Evolutionary conservation across 1,140 invertebrate species (phyloP).

Genomic region (Ladona fulva): DNA sequence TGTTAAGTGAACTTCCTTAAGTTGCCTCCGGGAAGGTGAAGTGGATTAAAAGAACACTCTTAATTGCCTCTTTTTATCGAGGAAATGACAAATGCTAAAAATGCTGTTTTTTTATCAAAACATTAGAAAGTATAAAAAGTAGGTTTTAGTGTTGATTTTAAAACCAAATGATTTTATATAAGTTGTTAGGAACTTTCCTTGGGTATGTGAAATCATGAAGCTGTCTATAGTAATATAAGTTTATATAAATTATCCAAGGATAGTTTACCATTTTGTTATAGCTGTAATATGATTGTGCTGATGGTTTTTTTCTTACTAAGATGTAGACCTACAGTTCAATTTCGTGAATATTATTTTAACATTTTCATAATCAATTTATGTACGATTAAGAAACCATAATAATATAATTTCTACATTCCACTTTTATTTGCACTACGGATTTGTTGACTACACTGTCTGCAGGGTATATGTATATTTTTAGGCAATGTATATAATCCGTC

Average conservation of each 20-base stretch:
- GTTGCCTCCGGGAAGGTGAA: background rate
- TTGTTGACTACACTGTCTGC: background rate
- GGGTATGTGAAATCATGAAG: background rate
- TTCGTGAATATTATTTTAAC: background rate
- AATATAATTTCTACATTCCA: slow-evolving; percentile 7
- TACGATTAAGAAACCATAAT: background rate
- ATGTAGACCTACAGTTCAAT: background rate
- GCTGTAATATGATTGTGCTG: background rate
- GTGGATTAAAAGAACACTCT: background rate
- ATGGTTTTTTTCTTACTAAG: background rate
- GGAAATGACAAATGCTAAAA: background rate
- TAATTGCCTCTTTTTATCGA: background rate
- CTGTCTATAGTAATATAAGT: too few species aligned
- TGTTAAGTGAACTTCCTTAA: background rate
- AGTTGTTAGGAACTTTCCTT: background rate
- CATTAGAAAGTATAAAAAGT: background rate
- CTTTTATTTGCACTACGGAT: background rate
- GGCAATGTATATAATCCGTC: slow-evolving; percentile 4
- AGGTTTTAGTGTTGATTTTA: slow-evolving; percentile 1
- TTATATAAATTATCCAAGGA: background rate
- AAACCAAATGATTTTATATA: background rate
- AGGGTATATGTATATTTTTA: background rate
- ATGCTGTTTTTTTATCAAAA: background rate
- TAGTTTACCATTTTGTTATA: background rate
- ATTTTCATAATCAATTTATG: background rate